Evolutionary conservation across 1,140 invertebrate species (phyloP).

Genomic region (Drosophila albomicans): DNA sequence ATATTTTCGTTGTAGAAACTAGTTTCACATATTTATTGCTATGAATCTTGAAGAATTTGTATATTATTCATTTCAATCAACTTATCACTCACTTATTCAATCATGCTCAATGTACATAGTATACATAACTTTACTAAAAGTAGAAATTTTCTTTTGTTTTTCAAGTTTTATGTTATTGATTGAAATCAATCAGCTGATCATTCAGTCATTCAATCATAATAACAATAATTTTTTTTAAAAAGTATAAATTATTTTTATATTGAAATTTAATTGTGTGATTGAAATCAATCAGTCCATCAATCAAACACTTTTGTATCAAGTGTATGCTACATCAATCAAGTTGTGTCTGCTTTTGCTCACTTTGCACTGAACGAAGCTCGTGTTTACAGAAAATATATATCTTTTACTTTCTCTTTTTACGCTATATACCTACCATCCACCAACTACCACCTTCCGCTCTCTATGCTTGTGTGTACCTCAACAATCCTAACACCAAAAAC

Average conservation of each 20-base stretch:
- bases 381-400: conserved; percentile 12
- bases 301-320: conserved; percentile 6
- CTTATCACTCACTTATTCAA: neutral
- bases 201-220: conserved; percentile 1
- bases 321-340: conserved; percentile 7
- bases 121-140: too few relatives aligned
- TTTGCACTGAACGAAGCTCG: conserved; percentile 1
- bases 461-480: conserved; percentile 50
- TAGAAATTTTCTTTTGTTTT: too few relatives aligned
- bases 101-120: too few relatives aligned
- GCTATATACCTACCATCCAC: conserved; percentile 31
- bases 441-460: conserved; percentile 10
- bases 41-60: neutral
- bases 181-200: too few relatives aligned
- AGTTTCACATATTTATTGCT: neutral
- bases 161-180: neutral
- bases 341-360: conserved; percentile 27
- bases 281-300: neutral
- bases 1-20: neutral
- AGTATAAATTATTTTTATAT: neutral
- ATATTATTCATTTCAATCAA: neutral
- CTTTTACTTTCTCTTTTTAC: conserved; percentile 51
- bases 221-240: neutral
- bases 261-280: too few relatives aligned
- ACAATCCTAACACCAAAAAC: conserved; percentile 37